A percentile compares a stretch with the other conserved stretches of the same genome.
Conservation (phyloP, 1,140 invertebrate species). For the Metopolophium dirhodum region DNA sequence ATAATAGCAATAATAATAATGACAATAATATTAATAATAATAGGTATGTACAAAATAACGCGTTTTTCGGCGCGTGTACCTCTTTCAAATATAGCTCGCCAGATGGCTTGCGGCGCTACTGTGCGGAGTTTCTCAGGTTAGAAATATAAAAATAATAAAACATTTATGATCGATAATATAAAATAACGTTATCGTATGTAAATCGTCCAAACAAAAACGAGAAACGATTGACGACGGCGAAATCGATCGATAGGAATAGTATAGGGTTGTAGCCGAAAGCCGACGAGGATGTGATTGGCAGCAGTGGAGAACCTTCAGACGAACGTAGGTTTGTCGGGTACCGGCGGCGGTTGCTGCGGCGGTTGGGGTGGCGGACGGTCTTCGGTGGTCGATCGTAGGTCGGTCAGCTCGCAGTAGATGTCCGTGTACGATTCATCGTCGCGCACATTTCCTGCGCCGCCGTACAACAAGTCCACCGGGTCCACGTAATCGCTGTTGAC, state of each 20-base stretch:
- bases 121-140: neutral
- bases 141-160: neutral
- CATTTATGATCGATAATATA: neutral
- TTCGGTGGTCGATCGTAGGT: neutral
- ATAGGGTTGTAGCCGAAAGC: neutral
- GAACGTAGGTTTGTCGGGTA: neutral
- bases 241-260: neutral
- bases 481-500: conserved; percentile 67
- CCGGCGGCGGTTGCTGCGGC: neutral
- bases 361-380: neutral
- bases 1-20: neutral
- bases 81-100: neutral
- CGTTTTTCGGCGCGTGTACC: neutral
- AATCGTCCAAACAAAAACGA: neutral
- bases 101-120: no score
- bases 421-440: neutral
- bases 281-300: neutral
- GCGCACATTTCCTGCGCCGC: conserved; percentile 62
- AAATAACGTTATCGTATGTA: neutral
- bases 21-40: conserved; percentile 8
- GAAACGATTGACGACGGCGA: neutral
- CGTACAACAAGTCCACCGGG: conserved; percentile 66
- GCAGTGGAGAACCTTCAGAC: neutral
- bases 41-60: conserved; percentile 17
- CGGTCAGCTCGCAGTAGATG: conserved; percentile 46